Conservation (phyloP, 1,140 invertebrate genomes). For the Aphaenogaster floridana region DNA sequence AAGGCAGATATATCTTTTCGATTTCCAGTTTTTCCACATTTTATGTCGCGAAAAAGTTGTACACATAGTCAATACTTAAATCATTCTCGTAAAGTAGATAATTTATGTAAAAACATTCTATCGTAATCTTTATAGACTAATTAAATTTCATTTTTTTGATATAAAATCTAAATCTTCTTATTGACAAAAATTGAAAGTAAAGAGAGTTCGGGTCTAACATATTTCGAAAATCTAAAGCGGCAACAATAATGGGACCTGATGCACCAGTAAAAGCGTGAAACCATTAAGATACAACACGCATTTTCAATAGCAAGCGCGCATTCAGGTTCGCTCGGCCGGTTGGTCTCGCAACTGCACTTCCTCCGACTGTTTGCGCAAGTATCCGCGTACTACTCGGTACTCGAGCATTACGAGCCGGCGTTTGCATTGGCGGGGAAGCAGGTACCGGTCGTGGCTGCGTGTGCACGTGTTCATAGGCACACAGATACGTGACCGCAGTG, state of each 20-base stretch:
- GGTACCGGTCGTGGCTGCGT: constrained; percentile 52
- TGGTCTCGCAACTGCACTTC: constrained; percentile 68
- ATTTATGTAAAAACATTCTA: neutral
- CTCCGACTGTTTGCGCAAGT: constrained; percentile 72
- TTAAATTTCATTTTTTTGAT: neutral
- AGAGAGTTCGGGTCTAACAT: neutral
- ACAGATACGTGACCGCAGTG: neutral
- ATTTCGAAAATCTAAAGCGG: neutral
- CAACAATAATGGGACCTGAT: neutral
- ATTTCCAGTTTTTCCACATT: constrained; percentile 23
- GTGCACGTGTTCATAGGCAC: neutral
- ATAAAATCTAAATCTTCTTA: neutral
- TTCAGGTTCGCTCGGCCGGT: constrained; percentile 27
- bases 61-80: neutral
- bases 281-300: constrained; percentile 51
- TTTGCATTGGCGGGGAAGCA: constrained; percentile 68
- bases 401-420: constrained; percentile 62
- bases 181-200: neutral
- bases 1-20: constrained; percentile 7
- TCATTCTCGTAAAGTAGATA: neutral
- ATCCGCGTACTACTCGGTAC: constrained; percentile 59
- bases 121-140: neutral
- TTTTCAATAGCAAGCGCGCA: constrained; percentile 43
- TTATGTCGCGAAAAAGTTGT: neutral
- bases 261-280: constrained; percentile 13